These are phyloP conservation scores for Hermatobates lingyangjiaoensis DNA, from an alignment of 1,140 invertebrate species.

Conservation along the genomic window DNA sequence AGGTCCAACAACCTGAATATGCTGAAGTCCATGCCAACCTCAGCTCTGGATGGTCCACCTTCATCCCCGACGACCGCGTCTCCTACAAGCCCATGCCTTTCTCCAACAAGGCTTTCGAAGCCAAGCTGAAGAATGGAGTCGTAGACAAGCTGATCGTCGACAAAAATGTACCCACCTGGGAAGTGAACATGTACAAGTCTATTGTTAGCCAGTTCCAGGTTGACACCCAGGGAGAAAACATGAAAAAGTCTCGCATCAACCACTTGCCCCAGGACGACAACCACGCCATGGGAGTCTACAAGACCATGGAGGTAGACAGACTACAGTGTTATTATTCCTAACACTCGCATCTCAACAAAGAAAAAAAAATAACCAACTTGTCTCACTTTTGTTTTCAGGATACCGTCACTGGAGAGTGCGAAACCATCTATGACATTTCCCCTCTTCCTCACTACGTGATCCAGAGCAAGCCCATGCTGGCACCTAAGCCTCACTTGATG, in stretches of 20 bases:
- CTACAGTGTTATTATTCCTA: no score
- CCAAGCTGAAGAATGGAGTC: constrained; percentile 34
- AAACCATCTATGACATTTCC: constrained; percentile 20
- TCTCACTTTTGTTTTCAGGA: constrained; percentile 12
- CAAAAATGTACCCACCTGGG: constrained; percentile 28
- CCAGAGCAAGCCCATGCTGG: constrained; percentile 16
- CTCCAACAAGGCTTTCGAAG: constrained; percentile 35
- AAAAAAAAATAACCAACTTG: no score
- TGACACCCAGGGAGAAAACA: constrained; percentile 16
- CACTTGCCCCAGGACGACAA: constrained; percentile 26
- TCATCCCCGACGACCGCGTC: constrained; percentile 26
- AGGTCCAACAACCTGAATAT: constrained; percentile 24
- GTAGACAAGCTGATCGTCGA: constrained; percentile 22
- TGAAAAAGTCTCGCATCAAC: constrained; percentile 21
- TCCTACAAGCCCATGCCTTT: constrained; percentile 29
- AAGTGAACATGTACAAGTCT: constrained; percentile 44
- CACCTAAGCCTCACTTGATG: constrained; percentile 19
- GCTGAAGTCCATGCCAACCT: constrained; percentile 32
- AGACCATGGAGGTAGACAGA: constrained; percentile 34
- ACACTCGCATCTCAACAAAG: no score
- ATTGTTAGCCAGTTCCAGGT: constrained; percentile 30
- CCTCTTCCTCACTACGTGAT: constrained; percentile 14
- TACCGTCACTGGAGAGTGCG: constrained; percentile 23
- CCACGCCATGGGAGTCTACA: constrained; percentile 31
- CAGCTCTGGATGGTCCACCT: constrained; percentile 24